These are phyloP conservation scores for Pristis pectinata DNA, from an alignment of 2,797 vertebrate genomes.

Conservation along the genomic window DNA sequence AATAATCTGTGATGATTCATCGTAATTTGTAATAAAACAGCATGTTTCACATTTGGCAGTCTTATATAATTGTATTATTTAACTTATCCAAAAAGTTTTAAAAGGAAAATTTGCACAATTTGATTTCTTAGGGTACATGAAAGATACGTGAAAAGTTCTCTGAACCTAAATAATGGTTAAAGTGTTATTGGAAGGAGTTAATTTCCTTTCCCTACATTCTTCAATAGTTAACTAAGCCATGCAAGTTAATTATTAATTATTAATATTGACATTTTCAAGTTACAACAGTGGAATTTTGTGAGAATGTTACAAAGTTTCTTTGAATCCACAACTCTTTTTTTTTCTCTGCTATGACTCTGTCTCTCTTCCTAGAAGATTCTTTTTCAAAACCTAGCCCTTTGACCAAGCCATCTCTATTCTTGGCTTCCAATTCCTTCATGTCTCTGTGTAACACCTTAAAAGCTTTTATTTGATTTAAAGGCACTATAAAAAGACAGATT, in stretches of 20 bases:
- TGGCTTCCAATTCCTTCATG: not conserved
- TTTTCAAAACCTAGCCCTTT: not conserved
- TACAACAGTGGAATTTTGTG: not conserved
- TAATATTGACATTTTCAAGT: not conserved
- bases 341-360: not conserved
- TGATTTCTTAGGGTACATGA: not conserved
- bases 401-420: too few relatives aligned
- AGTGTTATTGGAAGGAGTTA: not conserved
- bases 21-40: not conserved
- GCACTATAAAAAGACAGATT: not conserved
- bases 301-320: not conserved
- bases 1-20: not conserved
- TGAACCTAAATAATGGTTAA: conserved; percentile 1
- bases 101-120: not conserved
- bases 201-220: not conserved
- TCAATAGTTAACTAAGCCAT: not conserved
- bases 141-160: not conserved
- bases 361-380: not conserved
- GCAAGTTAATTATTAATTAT: not conserved
- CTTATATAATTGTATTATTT: not conserved
- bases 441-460: not conserved
- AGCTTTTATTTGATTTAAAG: not conserved
- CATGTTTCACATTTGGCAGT: not conserved
- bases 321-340: not conserved
- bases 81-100: not conserved